Conservation (phyloP, 2,797 vertebrate species). For the Hafferia zeledoni region DNA sequence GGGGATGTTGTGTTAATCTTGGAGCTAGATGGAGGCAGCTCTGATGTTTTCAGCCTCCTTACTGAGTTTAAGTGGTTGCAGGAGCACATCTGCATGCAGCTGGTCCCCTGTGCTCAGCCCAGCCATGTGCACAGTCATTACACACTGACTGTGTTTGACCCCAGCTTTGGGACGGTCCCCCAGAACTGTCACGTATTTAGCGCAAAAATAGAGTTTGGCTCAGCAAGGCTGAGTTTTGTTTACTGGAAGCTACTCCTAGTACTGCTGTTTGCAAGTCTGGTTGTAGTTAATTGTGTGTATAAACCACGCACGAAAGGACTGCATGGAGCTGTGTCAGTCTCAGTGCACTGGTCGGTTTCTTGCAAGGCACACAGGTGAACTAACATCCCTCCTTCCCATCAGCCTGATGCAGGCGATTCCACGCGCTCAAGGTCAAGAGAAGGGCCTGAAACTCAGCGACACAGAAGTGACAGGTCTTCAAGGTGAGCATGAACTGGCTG, state of each 20-base stretch:
- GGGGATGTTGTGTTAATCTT: not conserved
- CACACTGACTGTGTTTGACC: not conserved
- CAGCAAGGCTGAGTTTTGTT: not conserved
- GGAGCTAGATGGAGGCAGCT: not conserved
- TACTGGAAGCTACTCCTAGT: not conserved
- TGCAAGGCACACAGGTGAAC: not conserved
- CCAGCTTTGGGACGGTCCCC: accelerated
- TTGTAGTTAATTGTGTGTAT: not conserved
- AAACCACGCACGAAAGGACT: not conserved
- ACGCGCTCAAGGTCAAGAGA: constrained; percentile 85
- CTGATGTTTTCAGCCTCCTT: not conserved
- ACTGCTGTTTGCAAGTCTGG: accelerated
- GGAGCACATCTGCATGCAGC: not conserved
- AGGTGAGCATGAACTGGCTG: constrained; percentile 75
- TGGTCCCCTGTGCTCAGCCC: not conserved
- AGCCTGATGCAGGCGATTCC: constrained; percentile 83
- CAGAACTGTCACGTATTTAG: not conserved
- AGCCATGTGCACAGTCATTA: not conserved
- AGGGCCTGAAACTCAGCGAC: constrained; percentile 82
- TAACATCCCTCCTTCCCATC: not conserved
- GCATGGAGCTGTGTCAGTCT: not conserved
- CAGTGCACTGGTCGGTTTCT: not conserved
- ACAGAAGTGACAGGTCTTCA: constrained; percentile 83
- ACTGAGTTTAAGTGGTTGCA: not conserved
- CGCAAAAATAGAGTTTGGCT: not conserved